Conservation (phyloP, 2,113 vertebrate genomes). For the Rafetus swinhoei region DNA sequence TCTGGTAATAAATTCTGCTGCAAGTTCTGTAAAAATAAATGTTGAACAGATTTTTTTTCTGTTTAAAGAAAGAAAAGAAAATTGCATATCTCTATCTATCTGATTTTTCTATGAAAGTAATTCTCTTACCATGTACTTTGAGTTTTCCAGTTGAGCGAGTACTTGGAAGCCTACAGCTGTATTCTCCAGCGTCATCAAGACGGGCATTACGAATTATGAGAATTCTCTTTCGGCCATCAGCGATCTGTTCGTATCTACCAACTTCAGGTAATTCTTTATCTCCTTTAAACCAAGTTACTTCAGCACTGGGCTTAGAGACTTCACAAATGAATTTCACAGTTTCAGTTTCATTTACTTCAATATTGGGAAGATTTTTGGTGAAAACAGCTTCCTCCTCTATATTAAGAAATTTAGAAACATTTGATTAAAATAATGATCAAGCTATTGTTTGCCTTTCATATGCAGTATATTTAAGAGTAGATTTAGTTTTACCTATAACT, state of each 20-base stretch:
- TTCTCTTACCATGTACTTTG: slow-evolving; percentile 87
- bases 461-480: background rate
- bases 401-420: slow-evolving; percentile 40
- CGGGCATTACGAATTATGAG: slow-evolving; percentile 89
- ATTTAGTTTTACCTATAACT: slow-evolving; percentile 87
- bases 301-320: slow-evolving; percentile 92
- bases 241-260: slow-evolving; percentile 91
- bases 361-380: slow-evolving; percentile 94
- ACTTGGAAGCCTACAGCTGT: slow-evolving; percentile 88
- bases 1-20: slow-evolving; percentile 94
- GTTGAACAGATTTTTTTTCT: background rate
- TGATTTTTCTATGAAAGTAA: background rate
- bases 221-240: slow-evolving; percentile 91
- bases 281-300: slow-evolving; percentile 93
- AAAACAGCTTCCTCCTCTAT: slow-evolving; percentile 96
- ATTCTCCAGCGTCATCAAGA: slow-evolving; percentile 89
- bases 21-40: slow-evolving; percentile 85
- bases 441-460: background rate
- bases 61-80: background rate
- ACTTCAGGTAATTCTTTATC: slow-evolving; percentile 93
- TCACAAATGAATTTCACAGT: slow-evolving; percentile 95
- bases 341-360: slow-evolving; percentile 94
- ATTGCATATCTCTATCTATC: background rate
- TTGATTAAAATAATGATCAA: background rate
- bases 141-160: slow-evolving; percentile 87